A percentile compares a stretch with the other conserved stretches of the same genome.
Conservation (phyloP, 1,140 invertebrate species). For the Drosophila tropicalis region DNA sequence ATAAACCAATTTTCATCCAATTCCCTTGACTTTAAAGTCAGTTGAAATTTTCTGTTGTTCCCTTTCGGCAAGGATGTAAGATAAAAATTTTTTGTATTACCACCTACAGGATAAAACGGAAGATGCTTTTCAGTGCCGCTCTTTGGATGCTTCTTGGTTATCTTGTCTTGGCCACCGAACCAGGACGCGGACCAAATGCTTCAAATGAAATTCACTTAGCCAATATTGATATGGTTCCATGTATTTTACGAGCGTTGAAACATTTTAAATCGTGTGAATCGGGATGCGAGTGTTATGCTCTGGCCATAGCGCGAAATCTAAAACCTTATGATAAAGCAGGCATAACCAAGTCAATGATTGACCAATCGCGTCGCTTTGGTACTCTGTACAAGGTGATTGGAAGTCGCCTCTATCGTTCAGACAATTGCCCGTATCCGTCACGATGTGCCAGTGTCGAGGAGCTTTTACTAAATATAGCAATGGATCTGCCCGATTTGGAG, state of each 20-base stretch:
- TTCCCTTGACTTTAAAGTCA: background rate
- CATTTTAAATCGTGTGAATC: constrained; percentile 40
- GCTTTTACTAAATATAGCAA: constrained; percentile 89
- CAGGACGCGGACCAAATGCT: background rate
- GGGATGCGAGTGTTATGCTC: constrained; percentile 87
- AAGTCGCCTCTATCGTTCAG: constrained; percentile 91
- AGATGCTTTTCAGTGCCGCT: background rate
- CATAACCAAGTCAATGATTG: constrained; percentile 87
- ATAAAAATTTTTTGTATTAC: background rate
- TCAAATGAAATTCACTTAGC: background rate
- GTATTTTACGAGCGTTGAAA: constrained; percentile 67
- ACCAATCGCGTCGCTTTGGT: constrained; percentile 85
- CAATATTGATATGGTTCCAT: constrained; percentile 35
- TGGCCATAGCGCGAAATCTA: constrained; percentile 88
- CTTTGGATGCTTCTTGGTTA: background rate
- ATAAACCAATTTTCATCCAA: background rate
- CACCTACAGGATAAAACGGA: background rate
- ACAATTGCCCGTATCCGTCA: constrained; percentile 95
- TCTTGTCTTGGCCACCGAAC: background rate
- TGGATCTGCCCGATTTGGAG: constrained; percentile 92
- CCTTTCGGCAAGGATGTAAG: background rate
- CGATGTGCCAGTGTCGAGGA: constrained; percentile 96
- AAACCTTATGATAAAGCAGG: constrained; percentile 85
- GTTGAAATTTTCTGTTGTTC: background rate
- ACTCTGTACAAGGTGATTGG: constrained; percentile 90